Evolutionary conservation across 2,113 vertebrate species (phyloP), one percentile per base, ranked within the genome.

Genomic region (Ciconia maguari): DNA sequence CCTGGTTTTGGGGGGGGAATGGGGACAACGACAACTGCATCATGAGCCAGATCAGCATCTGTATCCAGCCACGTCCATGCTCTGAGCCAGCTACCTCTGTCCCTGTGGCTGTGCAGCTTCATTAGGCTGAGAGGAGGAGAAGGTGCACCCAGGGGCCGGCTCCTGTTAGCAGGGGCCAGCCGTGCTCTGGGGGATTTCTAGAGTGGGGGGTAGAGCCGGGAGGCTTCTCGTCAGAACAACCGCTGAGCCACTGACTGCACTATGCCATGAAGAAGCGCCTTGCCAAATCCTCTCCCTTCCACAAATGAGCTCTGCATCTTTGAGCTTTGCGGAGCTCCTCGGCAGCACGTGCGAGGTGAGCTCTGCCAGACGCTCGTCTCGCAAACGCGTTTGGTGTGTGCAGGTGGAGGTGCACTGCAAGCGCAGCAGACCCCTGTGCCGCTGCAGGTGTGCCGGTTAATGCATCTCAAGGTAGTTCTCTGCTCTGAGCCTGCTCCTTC

Each of bases 321-420:
- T 18, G 54, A 38, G 54, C 44, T 16, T 9, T 21, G 79, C 44
- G 20, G 62, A 6, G n/a, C 2, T 26, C 22, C 30, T 27, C 13
- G 3, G n/a, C 54, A 32, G 52, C 5, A 3, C 2, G 3, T 46
- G 22, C 48, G 7, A 22, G 36, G 32, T 10, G 44, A 38, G 44
- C 44, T 42, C 54, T 61, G 55, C 11, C 13, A 21, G 55, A 11
- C 2, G 4, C n/a, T 13, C 8, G 4, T 18, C 16, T 32, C n/a
- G 3, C 44, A 9, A 13, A 11, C 13, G 1, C 0, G 13, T 4
- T 4, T 13, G n/a, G n/a, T 11, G 54, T 3, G 8, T 22, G 82
- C 69, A 10, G 58, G 16, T 10, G 58, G 34, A 36, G 58, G 48
- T 7, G 66, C 18, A 0, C 44, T 9, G 54, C 41, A 5, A 9